Evolutionary conservation across 2,113 vertebrate genomes (phyloP).

Genomic region (Toxotes chatareus): DNA sequence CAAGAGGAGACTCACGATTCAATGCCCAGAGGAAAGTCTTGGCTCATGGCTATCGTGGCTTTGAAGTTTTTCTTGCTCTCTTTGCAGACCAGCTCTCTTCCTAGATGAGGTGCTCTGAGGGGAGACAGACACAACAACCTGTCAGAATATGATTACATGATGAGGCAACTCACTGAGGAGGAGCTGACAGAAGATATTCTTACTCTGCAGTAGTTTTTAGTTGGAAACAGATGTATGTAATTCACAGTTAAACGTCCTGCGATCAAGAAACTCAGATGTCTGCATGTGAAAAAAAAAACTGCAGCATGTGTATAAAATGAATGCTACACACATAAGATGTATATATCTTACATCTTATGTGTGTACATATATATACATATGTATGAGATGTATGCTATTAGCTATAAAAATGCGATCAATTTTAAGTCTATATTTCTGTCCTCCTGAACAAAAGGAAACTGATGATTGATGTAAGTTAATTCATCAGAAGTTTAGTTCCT

Average conservation of each 20-base stretch:
- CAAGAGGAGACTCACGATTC: conserved; percentile 90
- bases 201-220: not conserved
- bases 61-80: conserved; percentile 99
- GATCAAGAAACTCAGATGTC: too few species aligned
- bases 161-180: not conserved
- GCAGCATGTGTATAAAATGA: too few species aligned
- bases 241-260: too few species aligned
- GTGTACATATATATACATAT: too few species aligned
- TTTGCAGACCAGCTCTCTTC: conserved; percentile 97
- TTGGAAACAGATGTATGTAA: not conserved
- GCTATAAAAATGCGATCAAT: not conserved
- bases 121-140: conserved; percentile 1
- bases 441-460: not conserved
- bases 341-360: too few species aligned
- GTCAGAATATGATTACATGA: not conserved
- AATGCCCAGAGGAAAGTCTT: conserved; percentile 96
- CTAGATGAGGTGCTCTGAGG: conserved; percentile 94
- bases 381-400: too few species aligned
- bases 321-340: too few species aligned
- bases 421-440: not conserved
- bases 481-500: not conserved
- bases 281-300: too few species aligned
- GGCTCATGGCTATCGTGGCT: conserved; percentile 99
- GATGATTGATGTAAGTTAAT: not conserved
- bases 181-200: not conserved